Percentiles rank a stretch among this genome's conserved stretches.
phyloP scores from a whole-genome alignment of 2,113 vertebrate species.

The Callorhinus ursinus region DNA sequence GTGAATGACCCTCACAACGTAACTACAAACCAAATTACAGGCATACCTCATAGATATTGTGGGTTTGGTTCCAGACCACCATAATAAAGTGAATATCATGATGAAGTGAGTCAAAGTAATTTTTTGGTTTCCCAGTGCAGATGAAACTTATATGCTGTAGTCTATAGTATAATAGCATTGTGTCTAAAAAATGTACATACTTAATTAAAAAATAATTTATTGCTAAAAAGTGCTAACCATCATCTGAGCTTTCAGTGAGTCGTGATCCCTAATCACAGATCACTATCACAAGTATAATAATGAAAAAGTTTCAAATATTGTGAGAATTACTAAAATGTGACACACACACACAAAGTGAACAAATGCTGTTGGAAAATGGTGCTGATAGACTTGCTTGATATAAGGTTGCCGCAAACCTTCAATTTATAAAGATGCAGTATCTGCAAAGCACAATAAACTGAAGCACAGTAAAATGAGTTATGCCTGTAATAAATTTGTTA shows the following conservation, averaged over 20 bases:
- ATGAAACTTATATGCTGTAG: neutral
- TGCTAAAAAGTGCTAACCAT: neutral
- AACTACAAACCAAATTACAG: conserved; percentile 3
- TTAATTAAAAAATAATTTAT: neutral
- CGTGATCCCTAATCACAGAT: neutral
- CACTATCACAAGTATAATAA: neutral
- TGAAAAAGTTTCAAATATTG: neutral
- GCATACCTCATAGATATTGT: neutral
- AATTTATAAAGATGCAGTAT: neutral
- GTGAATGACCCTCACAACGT: neutral
- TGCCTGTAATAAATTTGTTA: neutral
- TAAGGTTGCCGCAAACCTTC: neutral
- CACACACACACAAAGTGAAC: neutral
- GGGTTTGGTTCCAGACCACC: neutral
- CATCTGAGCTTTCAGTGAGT: neutral
- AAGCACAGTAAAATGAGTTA: neutral
- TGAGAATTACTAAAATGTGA: neutral
- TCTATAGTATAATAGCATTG: neutral
- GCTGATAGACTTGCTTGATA: neutral
- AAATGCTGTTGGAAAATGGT: neutral
- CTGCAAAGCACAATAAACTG: neutral
- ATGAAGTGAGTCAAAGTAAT: neutral
- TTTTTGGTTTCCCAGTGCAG: neutral
- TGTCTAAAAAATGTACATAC: neutral
- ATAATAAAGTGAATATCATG: neutral